Evolutionary conservation across 2,797 vertebrate genomes (phyloP), one percentile per base, ranked within the genome.

Genomic region (Catostomus latipinnis): DNA sequence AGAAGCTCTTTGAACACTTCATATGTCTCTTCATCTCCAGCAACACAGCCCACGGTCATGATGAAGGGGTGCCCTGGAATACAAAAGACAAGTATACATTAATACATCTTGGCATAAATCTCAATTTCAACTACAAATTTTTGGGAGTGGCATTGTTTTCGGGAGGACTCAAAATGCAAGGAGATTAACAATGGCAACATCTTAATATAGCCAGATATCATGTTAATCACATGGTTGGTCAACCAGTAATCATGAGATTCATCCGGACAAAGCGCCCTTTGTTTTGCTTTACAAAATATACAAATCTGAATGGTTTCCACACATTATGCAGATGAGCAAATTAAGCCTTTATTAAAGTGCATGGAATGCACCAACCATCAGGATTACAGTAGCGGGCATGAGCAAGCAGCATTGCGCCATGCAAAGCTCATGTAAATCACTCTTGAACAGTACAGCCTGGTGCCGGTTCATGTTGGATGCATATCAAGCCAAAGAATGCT

Each of bases 21-120:
- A 22, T 99, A 99, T 0, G 90, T 93, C 76, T 99, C 96, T 88
- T 98, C 97, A 63, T 99, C 97, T 45, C 97, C 97, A 16, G 97
- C 97, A 71, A 97, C 96, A 0, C 95, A 96, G 83, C 97, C 97
- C 86, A 99, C 96, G 0, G 97, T 98, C 97, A 98, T 94, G 91
- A 98, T 98, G 92, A 91, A 99, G 0, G 97, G 96, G 81, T 99
- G 97, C 84, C 97, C 97, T 98, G 86, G 61, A 87, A 78, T 6
- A 48, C 8, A 52, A 10, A 8, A 16, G 5, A 52, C 16, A 43
- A 73, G n/a, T 34, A 34, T 4, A 34, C 34, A 2, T 34, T 3
- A 34, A 3, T 34, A 34, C 34, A 3, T 34, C 34, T 34, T 34
- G 34, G 34, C 34, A 34, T 34, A 34, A 34, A 34, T 34, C 34